phyloP scores from a whole-genome alignment of 1,140 invertebrate genomes.

The Cydia pomonella region DNA sequence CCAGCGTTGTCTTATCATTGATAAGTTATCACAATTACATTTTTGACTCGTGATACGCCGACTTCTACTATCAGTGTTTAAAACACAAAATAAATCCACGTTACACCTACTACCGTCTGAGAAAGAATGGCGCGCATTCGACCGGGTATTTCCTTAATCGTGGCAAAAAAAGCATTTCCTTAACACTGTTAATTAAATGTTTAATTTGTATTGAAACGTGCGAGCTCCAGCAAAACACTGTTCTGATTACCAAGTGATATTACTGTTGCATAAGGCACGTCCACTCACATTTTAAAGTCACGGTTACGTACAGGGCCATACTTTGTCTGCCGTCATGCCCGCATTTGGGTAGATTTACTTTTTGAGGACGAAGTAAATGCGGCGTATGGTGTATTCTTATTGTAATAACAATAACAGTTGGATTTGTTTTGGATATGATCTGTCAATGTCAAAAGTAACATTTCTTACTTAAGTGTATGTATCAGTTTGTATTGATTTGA shows the following conservation, averaged over 20 bases:
- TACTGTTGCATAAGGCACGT: constrained; percentile 7
- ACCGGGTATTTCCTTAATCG: not conserved
- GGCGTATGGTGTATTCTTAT: no score
- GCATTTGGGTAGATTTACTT: not conserved
- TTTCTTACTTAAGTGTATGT: no score
- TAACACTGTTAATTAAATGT: not conserved
- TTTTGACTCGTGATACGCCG: no score
- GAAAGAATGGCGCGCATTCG: not conserved
- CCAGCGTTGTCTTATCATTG: not conserved
- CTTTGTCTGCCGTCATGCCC: not conserved
- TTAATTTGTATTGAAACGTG: constrained; percentile 13
- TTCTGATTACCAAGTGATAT: not conserved
- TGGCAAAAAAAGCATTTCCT: not conserved
- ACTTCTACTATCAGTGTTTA: not conserved
- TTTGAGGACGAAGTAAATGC: not conserved
- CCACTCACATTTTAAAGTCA: constrained; percentile 26
- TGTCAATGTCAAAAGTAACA: no score
- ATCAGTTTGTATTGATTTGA: no score
- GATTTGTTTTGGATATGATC: no score
- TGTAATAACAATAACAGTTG: no score
- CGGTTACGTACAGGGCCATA: constrained; percentile 4
- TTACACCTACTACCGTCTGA: not conserved
- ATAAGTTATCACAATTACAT: not conserved
- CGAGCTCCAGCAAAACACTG: not conserved
- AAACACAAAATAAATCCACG: not conserved